A percentile compares a stretch with the other conserved stretches of the same genome.
These are phyloP conservation scores for Gephyroberyx darwinii DNA, from an alignment of 2,797 vertebrate genomes.

Conservation along the genomic window DNA sequence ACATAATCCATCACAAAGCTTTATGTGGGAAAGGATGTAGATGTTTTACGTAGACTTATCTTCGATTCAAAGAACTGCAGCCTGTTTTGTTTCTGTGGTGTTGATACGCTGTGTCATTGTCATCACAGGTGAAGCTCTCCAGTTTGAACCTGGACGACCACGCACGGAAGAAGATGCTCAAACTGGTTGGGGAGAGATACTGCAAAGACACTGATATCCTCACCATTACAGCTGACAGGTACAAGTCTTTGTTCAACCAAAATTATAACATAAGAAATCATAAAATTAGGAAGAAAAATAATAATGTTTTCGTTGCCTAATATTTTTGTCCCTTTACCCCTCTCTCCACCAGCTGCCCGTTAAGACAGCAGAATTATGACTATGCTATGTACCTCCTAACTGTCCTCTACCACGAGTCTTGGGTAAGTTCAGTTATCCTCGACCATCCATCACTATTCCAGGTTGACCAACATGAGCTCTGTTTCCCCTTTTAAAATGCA, in stretches of 20 bases:
- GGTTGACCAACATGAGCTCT: not conserved
- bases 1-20: constrained; percentile 6
- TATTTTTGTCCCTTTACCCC: not conserved
- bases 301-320: not conserved
- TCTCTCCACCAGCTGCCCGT: constrained; percentile 85
- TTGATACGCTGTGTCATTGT: not conserved
- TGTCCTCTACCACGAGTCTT: constrained; percentile 96
- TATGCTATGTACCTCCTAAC: constrained; percentile 94
- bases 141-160: constrained; percentile 93
- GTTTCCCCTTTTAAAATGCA: not conserved
- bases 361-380: constrained; percentile 92
- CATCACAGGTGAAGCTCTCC: constrained; percentile 89
- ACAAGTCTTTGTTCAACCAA: not conserved
- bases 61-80: not conserved
- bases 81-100: not conserved
- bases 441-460: not conserved
- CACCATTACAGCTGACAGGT: constrained; percentile 91
- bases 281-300: not conserved
- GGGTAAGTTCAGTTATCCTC: constrained; percentile 84
- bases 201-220: constrained; percentile 84
- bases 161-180: constrained; percentile 91
- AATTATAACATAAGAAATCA: not conserved
- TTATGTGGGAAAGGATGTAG: not conserved
- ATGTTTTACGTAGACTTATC: not conserved
- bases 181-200: constrained; percentile 89